Base-by-base conservation (phyloP, 2,888 invertebrate species). In the Syritta pipiens region DNA sequence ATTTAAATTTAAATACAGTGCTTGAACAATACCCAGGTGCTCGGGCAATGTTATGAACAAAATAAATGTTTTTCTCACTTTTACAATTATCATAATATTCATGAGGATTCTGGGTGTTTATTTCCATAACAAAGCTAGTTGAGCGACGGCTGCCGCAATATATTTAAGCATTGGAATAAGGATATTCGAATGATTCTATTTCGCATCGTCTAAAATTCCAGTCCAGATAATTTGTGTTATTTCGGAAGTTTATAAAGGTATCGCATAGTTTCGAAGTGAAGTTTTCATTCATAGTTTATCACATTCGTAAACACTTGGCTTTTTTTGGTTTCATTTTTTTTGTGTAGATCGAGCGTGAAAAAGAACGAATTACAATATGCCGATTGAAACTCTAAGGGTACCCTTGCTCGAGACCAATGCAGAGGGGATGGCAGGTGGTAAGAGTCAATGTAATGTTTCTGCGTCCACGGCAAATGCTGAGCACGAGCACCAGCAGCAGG, bases 351-450 rank as follows among this genome's bases (percentile, higher is more conserved):
- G n/a, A 26, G 4, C 30, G 2, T 22, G 14, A 35, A 53, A 48
- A 28, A 28, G 17, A 14, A 14, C 3, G 12, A 10, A 14, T n/a
- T n/a, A 37, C 10, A 44, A 57, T 57, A 79, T 79, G 79, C 68
- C 79, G 3, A 74, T 37, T 68, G 79, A 79, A 68, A 67, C 79
- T 30, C 20, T 74, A 1, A 62, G 79, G 30, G 62, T 74, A n/a
- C 74, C 79, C 10, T 57, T 79, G 35, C 32, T 74, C 9, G 22
- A 48, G 7, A 42, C 37, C 1, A 57, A 28, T 37, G 12, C 53
- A 2, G 55, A 55, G 5, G 30, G 48, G 77, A 84, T 84, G 85
- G 76, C 67, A 0, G 85, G 83, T 82, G 85, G 83, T 71, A 83
- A 65, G 48, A 83, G 59, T 65, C 68, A 82, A 40, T 72, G 81